Conservation (phyloP, 2,888 invertebrate genomes). For the Lissonota sp. region DNA sequence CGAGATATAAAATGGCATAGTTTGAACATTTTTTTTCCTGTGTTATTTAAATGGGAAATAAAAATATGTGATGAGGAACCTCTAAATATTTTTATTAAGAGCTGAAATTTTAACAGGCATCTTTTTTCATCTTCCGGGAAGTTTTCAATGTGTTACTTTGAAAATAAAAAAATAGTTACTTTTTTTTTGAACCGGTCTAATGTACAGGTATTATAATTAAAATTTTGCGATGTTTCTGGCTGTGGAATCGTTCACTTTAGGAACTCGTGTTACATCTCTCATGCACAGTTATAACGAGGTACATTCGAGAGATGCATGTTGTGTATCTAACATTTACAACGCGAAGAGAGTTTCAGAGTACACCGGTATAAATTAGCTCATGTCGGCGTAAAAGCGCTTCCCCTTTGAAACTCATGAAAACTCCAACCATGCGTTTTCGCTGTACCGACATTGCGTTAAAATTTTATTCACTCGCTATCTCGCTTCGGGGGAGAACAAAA, state of each 20-base stretch:
- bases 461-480: slow-evolving; percentile 38
- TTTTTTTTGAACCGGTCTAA: too few species aligned
- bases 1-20: too few species aligned
- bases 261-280: background rate
- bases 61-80: too few species aligned
- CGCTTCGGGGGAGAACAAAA: background rate
- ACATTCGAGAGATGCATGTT: slow-evolving; percentile 11
- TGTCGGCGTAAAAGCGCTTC: background rate
- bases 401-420: background rate
- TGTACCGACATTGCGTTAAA: slow-evolving; percentile 1
- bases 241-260: background rate
- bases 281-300: slow-evolving; percentile 11
- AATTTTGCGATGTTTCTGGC: too few species aligned
- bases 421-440: slow-evolving; percentile 1
- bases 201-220: too few species aligned
- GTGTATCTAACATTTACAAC: slow-evolving; percentile 27
- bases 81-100: too few species aligned
- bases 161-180: too few species aligned
- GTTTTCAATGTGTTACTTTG: too few species aligned
- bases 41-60: too few species aligned
- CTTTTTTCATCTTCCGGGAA: too few species aligned
- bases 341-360: slow-evolving; percentile 41
- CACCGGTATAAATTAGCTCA: slow-evolving; percentile 42
- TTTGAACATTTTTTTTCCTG: too few species aligned
- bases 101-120: too few species aligned